phyloP scores from a whole-genome alignment of 2,113 vertebrate species.

The Anolis carolinensis region DNA sequence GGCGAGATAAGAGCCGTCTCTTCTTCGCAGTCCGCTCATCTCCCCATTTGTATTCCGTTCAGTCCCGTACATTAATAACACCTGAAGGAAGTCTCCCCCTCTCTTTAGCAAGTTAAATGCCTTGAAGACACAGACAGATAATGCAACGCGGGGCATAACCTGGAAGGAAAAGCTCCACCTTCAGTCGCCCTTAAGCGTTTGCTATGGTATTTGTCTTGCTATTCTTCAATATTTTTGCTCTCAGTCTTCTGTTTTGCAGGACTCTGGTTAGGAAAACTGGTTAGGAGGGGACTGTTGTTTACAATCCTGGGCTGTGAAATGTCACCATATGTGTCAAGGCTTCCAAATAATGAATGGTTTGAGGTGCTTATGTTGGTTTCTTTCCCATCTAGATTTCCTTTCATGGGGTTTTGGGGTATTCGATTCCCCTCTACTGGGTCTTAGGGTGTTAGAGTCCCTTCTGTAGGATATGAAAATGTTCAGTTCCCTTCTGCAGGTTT shows the following conservation, averaged over 20 bases:
- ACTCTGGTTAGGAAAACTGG: background rate
- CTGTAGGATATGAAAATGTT: background rate
- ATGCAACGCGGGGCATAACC: conserved; percentile 25
- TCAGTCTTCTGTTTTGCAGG: background rate
- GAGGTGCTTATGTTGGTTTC: background rate
- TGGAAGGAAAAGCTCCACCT: background rate
- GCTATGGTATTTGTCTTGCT: conserved; percentile 9
- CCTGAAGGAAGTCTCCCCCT: background rate
- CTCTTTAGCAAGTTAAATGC: background rate
- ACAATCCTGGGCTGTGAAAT: background rate
- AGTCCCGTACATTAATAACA: rapidly evolving
- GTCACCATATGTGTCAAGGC: background rate
- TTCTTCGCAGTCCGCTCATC: background rate
- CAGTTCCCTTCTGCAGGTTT: too few species aligned
- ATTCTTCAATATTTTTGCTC: background rate
- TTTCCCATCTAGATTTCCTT: background rate
- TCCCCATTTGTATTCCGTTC: background rate
- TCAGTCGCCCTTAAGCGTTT: background rate
- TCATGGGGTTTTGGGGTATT: too few species aligned
- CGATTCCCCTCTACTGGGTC: too few species aligned
- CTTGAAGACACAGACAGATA: background rate
- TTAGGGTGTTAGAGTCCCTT: background rate
- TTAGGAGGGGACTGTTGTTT: background rate
- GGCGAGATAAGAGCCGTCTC: background rate
- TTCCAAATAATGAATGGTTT: background rate